Conservation (phyloP, 1,140 invertebrate species). For the Bombus sibiricus region DNA sequence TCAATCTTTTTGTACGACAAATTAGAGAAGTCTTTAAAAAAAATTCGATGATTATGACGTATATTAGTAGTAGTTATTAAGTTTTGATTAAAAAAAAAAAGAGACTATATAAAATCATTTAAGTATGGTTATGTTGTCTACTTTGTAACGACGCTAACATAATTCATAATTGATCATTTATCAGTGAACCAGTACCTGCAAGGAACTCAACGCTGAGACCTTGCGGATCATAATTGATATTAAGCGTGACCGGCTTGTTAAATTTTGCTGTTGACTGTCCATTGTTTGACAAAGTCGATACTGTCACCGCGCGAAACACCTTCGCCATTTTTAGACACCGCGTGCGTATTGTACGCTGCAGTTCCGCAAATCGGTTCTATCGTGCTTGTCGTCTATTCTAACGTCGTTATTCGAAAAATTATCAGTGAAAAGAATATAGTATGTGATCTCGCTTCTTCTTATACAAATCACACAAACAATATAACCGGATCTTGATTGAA, state of each 20-base stretch:
- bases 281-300: slow-evolving; percentile 87
- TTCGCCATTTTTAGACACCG: slow-evolving; percentile 87
- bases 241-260: slow-evolving; percentile 87
- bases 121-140: slow-evolving; percentile 73
- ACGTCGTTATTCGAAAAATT: neutral
- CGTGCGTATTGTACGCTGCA: slow-evolving; percentile 69
- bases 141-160: slow-evolving; percentile 56
- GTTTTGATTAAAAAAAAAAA: neutral
- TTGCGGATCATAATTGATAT: slow-evolving; percentile 90
- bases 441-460: slow-evolving; percentile 11
- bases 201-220: slow-evolving; percentile 88
- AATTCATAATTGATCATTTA: slow-evolving; percentile 31
- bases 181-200: slow-evolving; percentile 77
- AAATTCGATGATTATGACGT: neutral
- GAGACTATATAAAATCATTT: neutral
- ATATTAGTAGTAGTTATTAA: neutral
- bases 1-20: neutral
- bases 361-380: neutral
- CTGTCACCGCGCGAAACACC: slow-evolving; percentile 87
- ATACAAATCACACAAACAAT: slow-evolving; percentile 32
- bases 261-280: slow-evolving; percentile 86
- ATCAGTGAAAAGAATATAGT: slow-evolving; percentile 4
- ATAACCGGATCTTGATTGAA: slow-evolving; percentile 43
- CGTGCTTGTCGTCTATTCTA: neutral
- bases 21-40: neutral